Evolutionary conservation across 2,113 vertebrate genomes (phyloP).

Genomic region (Emberiza fucata): DNA sequence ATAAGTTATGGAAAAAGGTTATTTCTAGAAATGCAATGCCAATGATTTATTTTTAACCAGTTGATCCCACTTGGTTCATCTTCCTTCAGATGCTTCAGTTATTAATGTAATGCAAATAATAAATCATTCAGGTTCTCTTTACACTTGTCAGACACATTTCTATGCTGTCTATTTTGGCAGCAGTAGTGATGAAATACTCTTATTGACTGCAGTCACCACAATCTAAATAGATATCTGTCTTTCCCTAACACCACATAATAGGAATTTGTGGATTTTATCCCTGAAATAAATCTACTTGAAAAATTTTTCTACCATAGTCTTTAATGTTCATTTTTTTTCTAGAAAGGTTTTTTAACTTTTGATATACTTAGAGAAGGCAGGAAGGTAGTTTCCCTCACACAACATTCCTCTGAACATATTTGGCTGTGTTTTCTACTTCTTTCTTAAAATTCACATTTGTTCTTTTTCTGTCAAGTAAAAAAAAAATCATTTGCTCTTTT

Average conservation of each 20-base stretch:
- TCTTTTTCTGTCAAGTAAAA: neutral
- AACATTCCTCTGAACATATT: neutral
- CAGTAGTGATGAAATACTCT: conserved; percentile 31
- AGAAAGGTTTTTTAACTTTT: neutral
- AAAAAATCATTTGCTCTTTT: neutral
- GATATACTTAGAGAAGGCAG: neutral
- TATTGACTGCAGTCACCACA: conserved; percentile 13
- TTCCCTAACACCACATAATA: neutral
- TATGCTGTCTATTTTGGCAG: conserved; percentile 15
- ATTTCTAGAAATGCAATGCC: neutral
- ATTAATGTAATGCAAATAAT: conserved; percentile 16
- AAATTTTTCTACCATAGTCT: neutral
- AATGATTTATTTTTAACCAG: conserved; percentile 24
- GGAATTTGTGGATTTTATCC: neutral
- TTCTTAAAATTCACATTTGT: neutral
- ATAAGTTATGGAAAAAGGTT: neutral
- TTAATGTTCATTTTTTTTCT: neutral
- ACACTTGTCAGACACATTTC: conserved; percentile 5
- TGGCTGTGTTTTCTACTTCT: neutral
- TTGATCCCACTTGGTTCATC: neutral
- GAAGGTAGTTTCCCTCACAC: neutral
- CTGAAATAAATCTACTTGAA: conserved; percentile 3
- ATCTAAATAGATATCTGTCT: conserved; percentile 13
- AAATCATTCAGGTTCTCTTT: conserved; percentile 25
- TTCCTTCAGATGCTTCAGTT: conserved; percentile 26